These are phyloP conservation scores for Plecturocebus donacophilus DNA, from an alignment of 2,113 vertebrate species.

Conservation along the genomic window DNA sequence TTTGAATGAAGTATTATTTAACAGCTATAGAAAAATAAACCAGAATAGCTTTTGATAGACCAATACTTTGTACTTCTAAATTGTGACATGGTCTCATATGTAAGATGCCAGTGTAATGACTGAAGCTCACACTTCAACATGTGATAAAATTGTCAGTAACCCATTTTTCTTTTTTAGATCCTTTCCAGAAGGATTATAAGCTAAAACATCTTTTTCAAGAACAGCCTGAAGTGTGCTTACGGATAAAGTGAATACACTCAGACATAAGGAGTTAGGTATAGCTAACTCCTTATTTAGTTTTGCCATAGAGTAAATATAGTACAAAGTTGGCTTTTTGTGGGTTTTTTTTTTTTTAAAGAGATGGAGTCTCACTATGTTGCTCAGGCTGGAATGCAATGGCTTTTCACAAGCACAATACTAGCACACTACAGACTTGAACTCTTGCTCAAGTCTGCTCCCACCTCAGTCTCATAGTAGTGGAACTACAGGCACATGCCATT, in stretches of 20 bases:
- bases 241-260: neutral
- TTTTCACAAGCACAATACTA: neutral
- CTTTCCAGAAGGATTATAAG: neutral
- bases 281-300: neutral
- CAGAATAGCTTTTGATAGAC: neutral
- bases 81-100: neutral
- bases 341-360: neutral
- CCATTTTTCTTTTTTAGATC: conserved; percentile 27
- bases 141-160: neutral
- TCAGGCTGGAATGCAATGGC: neutral
- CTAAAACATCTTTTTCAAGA: conserved; percentile 35
- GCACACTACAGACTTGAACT: neutral
- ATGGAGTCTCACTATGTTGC: neutral
- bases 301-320: neutral
- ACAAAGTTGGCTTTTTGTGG: neutral
- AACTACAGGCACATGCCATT: neutral
- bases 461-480: neutral
- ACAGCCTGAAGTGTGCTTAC: neutral
- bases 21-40: neutral
- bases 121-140: conserved; percentile 30
- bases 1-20: conserved; percentile 42
- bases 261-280: neutral
- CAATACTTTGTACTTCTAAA: conserved; percentile 12
- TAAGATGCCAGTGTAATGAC: neutral
- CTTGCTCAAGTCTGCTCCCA: neutral